Evolutionary conservation across 2,888 invertebrate species (phyloP).

Genomic region (Therioaphis trifolii): DNA sequence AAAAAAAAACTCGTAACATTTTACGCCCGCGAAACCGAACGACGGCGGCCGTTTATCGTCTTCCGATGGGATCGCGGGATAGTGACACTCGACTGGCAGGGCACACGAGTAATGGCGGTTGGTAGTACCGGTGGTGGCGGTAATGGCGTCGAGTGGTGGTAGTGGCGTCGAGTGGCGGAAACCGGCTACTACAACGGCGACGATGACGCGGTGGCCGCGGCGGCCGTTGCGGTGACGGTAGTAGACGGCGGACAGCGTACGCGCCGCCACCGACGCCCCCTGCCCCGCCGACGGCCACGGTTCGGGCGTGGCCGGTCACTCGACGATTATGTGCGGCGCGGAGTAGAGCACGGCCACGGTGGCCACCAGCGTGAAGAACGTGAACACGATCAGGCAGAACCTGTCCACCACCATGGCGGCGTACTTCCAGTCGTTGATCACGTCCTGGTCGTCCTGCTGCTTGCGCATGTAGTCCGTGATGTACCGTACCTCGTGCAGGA

Average conservation of each 20-base stretch:
- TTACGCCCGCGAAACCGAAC: background rate
- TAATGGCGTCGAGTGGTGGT: too few relatives aligned
- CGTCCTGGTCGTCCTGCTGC: slow-evolving; percentile 91
- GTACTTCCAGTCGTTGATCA: slow-evolving; percentile 97
- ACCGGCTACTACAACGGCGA: too few relatives aligned
- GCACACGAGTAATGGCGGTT: too few relatives aligned
- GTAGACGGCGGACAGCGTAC: too few relatives aligned
- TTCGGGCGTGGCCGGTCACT: too few relatives aligned
- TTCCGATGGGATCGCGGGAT: too few relatives aligned
- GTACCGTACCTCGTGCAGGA: slow-evolving; percentile 92
- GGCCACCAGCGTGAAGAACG: slow-evolving; percentile 91
- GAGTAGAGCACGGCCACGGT: slow-evolving; percentile 91
- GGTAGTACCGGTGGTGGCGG: too few relatives aligned
- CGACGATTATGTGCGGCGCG: slow-evolving; percentile 95
- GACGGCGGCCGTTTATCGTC: background rate
- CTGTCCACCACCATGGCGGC: slow-evolving; percentile 98
- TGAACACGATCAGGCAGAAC: slow-evolving; percentile 95
- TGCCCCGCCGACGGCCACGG: background rate
- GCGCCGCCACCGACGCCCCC: too few relatives aligned
- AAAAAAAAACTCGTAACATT: background rate
- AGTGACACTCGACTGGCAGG: too few relatives aligned
- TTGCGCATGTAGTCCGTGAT: slow-evolving; percentile 94
- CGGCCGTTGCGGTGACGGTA: too few relatives aligned
- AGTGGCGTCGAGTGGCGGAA: too few relatives aligned
- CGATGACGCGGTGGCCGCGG: too few relatives aligned